Base-by-base conservation (phyloP, 1,140 invertebrate genomes). In the Zaprionus nigranus region DNA sequence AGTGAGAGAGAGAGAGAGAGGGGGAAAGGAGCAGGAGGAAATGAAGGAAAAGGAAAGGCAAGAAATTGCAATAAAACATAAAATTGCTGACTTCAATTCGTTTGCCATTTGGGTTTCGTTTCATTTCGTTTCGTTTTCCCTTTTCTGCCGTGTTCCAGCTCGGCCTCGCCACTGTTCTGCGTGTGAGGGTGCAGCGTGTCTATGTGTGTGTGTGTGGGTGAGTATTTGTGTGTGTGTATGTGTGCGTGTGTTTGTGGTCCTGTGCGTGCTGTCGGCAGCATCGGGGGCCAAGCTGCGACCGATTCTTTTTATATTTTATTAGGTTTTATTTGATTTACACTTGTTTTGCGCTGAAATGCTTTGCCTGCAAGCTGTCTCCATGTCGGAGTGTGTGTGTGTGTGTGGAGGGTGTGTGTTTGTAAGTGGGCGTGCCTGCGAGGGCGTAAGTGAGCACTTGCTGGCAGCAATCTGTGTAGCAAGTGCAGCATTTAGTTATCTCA, bases 251-350 rank as follows among this genome's bases (percentile, higher is more conserved):
- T 46, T 58, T 75, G 59, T 69, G 72, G 66, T 70, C 59, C 57
- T 69, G 28, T 59, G 28, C 57, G 28, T 59, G 72, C 65, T 74
- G 53, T 38, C 24, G 63, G 43, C 46, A 26, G 30, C 58, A 49
- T 43, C 34, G 59, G 57, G 40, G 15, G 72, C 67, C 83, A 87
- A 87, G 76, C 83, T 82, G 79, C 79, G 79, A 81, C 79, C 70
- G 75, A 68, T 66, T 70, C 67, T 69, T 54, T 62, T 70, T 88
- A 90, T 88, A 88, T 87, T 88, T 88, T 88, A 88, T 88, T 88
- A 88, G 84, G 85, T 88, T 88, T 88, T 88, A 88, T 88, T 88
- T 88, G 84, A 88, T 88, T 88, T 88, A 88, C 84, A 88, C 84
- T 88, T 88, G 84, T 88, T 88, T 88, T 88, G 81, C 79, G 84